Conservation (phyloP, 1,140 invertebrate species). For the Cyclina sinensis region DNA sequence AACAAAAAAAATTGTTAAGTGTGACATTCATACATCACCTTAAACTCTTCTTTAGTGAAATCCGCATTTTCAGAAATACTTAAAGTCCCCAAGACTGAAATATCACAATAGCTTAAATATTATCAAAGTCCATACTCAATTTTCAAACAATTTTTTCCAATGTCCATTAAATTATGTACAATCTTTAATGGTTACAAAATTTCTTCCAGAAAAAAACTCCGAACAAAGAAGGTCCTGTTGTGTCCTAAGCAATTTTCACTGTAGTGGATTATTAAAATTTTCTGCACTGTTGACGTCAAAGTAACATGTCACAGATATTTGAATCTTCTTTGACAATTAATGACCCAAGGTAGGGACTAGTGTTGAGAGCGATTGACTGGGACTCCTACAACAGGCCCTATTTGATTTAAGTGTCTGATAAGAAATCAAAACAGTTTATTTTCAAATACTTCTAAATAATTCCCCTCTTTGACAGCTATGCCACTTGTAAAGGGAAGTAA, state of each 20-base stretch:
- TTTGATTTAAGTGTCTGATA: constrained; percentile 26
- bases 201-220: not conserved
- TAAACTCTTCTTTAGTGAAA: too few relatives aligned
- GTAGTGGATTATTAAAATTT: constrained; percentile 58
- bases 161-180: too few relatives aligned
- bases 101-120: too few relatives aligned
- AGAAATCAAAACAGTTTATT: constrained; percentile 38
- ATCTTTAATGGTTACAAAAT: not conserved
- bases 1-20: too few relatives aligned
- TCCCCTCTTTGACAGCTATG: not conserved
- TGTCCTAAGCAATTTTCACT: constrained; percentile 20
- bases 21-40: too few relatives aligned
- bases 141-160: too few relatives aligned
- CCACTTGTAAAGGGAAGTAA: constrained; percentile 45
- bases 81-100: too few relatives aligned
- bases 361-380: not conserved
- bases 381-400: not conserved
- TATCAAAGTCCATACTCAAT: too few relatives aligned
- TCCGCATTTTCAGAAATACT: too few relatives aligned
- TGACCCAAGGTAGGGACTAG: constrained; percentile 52
- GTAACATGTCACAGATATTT: constrained; percentile 40
- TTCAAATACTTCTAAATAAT: not conserved
- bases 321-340: constrained; percentile 49
- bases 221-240: constrained; percentile 9
- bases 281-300: constrained; percentile 32